These are phyloP conservation scores for Halcyon chelicuti DNA, from an alignment of 2,797 vertebrate species.

Conservation along the genomic window DNA sequence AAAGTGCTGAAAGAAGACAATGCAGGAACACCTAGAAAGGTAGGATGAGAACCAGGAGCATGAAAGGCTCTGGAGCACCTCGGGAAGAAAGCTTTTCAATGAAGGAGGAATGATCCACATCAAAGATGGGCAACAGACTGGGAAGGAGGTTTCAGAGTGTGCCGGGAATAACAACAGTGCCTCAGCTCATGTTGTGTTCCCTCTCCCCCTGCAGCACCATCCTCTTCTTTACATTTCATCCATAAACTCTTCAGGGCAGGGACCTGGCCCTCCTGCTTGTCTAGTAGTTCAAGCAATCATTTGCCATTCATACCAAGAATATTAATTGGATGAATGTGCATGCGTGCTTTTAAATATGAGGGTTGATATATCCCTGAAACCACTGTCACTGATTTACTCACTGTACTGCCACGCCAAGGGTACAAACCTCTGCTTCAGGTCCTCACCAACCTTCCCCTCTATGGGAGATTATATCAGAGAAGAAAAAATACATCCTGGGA, in stretches of 20 bases:
- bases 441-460: neutral
- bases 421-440: neutral
- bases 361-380: neutral
- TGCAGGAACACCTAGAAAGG: neutral
- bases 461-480: neutral
- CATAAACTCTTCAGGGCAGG: slow-evolving; percentile 26
- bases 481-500: neutral
- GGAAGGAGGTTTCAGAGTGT: slow-evolving; percentile 36
- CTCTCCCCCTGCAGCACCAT: neutral
- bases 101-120: slow-evolving; percentile 36
- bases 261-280: neutral
- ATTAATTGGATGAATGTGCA: neutral
- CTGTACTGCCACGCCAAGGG: neutral
- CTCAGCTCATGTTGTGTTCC: neutral
- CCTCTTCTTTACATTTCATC: neutral
- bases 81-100: neutral
- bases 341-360: neutral
- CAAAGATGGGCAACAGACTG: slow-evolving; percentile 46
- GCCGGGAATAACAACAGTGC: slow-evolving; percentile 53
- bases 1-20: neutral
- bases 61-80: neutral
- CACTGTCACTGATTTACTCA: neutral
- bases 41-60: neutral
- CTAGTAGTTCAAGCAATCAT: neutral
- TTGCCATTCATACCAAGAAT: neutral